phyloP scores from a whole-genome alignment of 1,140 invertebrate species.

The Ditylenchus dipsaci region DNA sequence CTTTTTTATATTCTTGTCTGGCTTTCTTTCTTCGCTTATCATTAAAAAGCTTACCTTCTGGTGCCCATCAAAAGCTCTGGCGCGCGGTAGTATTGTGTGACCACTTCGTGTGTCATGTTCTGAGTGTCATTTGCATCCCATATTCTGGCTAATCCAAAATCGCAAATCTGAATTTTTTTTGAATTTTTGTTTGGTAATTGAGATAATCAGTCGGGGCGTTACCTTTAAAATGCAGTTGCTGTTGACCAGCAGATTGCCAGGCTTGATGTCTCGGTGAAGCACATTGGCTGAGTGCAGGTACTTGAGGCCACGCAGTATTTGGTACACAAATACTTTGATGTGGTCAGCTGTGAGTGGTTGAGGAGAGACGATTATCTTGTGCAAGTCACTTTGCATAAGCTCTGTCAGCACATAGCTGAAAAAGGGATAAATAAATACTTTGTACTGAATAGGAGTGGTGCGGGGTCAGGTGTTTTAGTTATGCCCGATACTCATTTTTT shows the following conservation, averaged over 20 bases:
- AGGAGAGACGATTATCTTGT: slow-evolving; percentile 99
- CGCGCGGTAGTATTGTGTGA: slow-evolving; percentile 61
- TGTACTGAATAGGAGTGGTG: too few species aligned
- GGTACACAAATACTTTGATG: slow-evolving; percentile 99
- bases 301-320: slow-evolving; percentile 95
- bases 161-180: slow-evolving; percentile 74
- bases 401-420: slow-evolving; percentile 96
- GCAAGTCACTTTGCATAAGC: slow-evolving; percentile 95
- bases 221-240: slow-evolving; percentile 21
- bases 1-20: neutral
- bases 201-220: too few species aligned
- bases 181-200: slow-evolving; percentile 13
- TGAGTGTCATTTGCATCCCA: slow-evolving; percentile 79
- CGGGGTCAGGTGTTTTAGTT: too few species aligned
- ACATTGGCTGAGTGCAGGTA: slow-evolving; percentile 96
- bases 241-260: slow-evolving; percentile 45
- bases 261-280: slow-evolving; percentile 92
- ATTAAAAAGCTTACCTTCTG: slow-evolving; percentile 29
- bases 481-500: too few species aligned
- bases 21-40: neutral
- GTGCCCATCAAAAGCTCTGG: slow-evolving; percentile 64
- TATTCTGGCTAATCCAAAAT: slow-evolving; percentile 88
- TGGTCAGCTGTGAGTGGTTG: slow-evolving; percentile 95
- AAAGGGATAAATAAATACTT: neutral
- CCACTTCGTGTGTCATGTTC: slow-evolving; percentile 92